A percentile compares a stretch with the other conserved stretches of the same genome.
Conservation (phyloP, 2,888 invertebrate genomes). For the Steinernema carpocapsae region DNA sequence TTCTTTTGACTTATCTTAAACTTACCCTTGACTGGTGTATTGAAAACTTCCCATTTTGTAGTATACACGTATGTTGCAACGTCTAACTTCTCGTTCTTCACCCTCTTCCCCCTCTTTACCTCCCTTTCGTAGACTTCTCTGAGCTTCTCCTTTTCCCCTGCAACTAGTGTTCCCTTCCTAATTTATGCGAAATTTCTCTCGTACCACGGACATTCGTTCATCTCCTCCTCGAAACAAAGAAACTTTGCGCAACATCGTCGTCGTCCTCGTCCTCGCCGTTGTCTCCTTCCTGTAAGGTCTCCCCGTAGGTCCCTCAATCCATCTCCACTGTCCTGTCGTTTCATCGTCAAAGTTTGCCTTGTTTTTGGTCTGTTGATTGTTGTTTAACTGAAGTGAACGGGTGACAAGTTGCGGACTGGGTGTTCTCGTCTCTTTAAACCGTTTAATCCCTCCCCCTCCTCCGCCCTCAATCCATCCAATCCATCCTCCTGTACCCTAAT, state of each 20-base stretch:
- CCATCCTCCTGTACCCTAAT: no score
- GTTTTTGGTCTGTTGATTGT: conserved; percentile 26
- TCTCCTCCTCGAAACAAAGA: background rate
- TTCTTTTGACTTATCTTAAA: conserved; percentile 21
- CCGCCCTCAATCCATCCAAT: background rate
- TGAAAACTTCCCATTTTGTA: background rate
- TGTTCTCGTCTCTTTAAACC: background rate
- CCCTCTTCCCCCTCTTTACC: background rate
- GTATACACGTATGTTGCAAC: background rate
- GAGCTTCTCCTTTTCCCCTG: background rate
- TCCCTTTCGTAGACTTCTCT: background rate
- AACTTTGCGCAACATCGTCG: background rate
- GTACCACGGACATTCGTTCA: background rate
- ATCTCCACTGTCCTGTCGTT: background rate
- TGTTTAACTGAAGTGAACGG: conserved; percentile 27
- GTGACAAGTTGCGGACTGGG: conserved; percentile 23
- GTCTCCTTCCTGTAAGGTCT: background rate
- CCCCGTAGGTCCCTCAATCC: background rate
- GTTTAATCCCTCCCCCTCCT: background rate
- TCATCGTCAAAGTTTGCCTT: conserved; percentile 22
- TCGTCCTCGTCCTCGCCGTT: conserved; percentile 11
- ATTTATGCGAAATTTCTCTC: background rate
- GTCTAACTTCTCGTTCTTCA: background rate
- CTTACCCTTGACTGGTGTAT: conserved; percentile 28
- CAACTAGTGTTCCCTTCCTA: background rate